Percentiles rank a stretch among this genome's conserved stretches.
phyloP scores from a whole-genome alignment of 2,113 vertebrate species.

The Pterocles burchelli region DNA sequence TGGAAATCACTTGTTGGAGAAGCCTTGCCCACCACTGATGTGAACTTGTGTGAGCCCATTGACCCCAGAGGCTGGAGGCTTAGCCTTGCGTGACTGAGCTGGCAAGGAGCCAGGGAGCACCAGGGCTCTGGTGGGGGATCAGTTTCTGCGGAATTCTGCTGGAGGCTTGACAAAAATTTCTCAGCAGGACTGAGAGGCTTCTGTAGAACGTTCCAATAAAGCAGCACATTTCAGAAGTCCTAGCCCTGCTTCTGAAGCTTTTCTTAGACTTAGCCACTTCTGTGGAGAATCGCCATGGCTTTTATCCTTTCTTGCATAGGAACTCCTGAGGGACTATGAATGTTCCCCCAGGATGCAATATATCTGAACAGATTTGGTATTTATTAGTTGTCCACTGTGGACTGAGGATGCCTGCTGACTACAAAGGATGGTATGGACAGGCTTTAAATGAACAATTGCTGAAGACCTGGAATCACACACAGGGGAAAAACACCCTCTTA shows the following conservation, averaged over 20 bases:
- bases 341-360: neutral
- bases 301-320: neutral
- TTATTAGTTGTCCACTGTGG: neutral
- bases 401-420: neutral
- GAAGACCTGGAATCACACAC: neutral
- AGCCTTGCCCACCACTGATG: neutral
- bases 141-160: neutral
- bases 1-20: neutral
- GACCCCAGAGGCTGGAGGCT: neutral
- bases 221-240: neutral
- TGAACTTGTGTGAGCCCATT: neutral
- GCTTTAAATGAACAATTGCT: neutral
- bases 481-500: neutral
- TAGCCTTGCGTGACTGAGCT: accelerated
- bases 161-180: neutral
- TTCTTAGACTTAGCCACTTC: neutral
- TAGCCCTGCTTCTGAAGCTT: neutral
- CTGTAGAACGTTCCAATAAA: neutral
- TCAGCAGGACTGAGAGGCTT: neutral
- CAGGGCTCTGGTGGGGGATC: neutral
- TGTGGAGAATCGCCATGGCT: neutral
- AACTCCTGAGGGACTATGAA: neutral
- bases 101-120: neutral
- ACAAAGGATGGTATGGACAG: neutral
- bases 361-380: neutral